These are phyloP conservation scores for Crocodylus rhombifer DNA, from an alignment of 2,797 vertebrate genomes.

Conservation along the genomic window DNA sequence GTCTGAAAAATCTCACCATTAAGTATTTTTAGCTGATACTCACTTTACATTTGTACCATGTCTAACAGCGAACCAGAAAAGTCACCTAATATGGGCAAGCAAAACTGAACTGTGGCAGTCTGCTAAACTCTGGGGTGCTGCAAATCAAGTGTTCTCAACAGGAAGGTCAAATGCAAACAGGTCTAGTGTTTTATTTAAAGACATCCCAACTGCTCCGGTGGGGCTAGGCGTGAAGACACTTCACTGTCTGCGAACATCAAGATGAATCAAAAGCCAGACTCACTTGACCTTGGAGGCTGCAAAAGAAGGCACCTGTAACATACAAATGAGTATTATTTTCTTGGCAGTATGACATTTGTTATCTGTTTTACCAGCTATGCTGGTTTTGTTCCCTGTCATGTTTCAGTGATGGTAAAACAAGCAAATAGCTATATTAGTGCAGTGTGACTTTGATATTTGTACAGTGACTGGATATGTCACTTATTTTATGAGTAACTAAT, in stretches of 20 bases:
- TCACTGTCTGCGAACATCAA: neutral
- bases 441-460: neutral
- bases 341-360: neutral
- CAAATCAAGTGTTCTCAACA: constrained; percentile 6
- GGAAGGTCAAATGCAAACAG: neutral
- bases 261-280: constrained; percentile 16
- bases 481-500: neutral
- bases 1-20: neutral
- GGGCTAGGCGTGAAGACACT: neutral
- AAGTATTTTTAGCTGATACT: neutral
- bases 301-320: neutral
- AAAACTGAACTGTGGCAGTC: neutral
- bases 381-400: neutral
- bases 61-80: neutral
- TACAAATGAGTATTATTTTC: constrained; percentile 4
- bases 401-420: neutral
- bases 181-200: neutral
- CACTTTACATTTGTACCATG: neutral
- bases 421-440: neutral
- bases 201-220: neutral
- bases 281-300: neutral
- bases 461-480: neutral
- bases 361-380: neutral
- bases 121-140: neutral
- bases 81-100: neutral